Percentiles rank a stretch among this genome's conserved stretches.
These are phyloP conservation scores for Trachymyrmex septentrionalis DNA, from an alignment of 1,140 invertebrate species.

Conservation along the genomic window DNA sequence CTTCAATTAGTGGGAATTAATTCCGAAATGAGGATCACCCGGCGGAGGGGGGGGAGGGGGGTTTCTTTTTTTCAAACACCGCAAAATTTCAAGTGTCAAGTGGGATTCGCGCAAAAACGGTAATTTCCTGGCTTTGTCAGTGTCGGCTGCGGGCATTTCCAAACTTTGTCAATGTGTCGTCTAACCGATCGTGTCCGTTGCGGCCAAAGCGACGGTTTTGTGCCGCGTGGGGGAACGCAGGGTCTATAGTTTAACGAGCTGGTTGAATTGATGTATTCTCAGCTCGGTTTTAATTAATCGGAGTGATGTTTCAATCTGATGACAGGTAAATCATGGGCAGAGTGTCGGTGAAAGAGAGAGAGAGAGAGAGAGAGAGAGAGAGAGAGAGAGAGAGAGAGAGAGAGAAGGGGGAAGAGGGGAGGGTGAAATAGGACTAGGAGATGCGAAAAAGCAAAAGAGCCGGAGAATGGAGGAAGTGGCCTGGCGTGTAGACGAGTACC, in stretches of 20 bases:
- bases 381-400: too few relatives aligned
- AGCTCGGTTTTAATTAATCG: constrained; percentile 64
- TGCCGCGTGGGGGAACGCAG: background rate
- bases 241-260: constrained; percentile 54
- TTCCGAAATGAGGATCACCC: background rate
- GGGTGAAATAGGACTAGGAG: background rate
- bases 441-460: constrained; percentile 26
- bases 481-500: constrained; percentile 37
- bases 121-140: constrained; percentile 20
- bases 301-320: constrained; percentile 64
- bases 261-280: constrained; percentile 41
- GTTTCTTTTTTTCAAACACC: background rate
- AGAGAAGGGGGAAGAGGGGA: too few relatives aligned
- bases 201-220: constrained; percentile 26
- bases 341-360: background rate
- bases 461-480: constrained; percentile 5
- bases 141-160: constrained; percentile 2
- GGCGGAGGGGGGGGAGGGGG: too few relatives aligned
- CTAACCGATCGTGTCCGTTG: constrained; percentile 21
- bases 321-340: constrained; percentile 42
- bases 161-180: constrained; percentile 52
- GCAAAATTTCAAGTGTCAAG: constrained; percentile 7
- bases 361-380: background rate
- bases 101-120: constrained; percentile 24
- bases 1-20: constrained; percentile 35